A percentile compares a stretch with the other conserved stretches of the same genome.
These are phyloP conservation scores for Trichonephila inaurata DNA, from an alignment of 1,140 invertebrate genomes.

Conservation along the genomic window DNA sequence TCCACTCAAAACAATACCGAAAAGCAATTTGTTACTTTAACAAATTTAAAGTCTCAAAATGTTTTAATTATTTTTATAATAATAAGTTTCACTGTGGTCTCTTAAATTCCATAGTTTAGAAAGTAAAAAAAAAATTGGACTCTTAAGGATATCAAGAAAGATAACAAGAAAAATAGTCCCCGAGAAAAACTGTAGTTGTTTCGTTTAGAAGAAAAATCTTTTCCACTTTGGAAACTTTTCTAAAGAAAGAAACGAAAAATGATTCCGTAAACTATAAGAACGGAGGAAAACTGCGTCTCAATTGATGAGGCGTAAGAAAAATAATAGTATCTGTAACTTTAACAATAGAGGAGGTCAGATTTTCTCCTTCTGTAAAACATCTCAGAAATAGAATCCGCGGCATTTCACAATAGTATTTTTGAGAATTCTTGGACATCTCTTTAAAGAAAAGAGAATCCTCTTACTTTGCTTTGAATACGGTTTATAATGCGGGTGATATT, in stretches of 20 bases:
- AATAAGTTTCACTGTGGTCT: neutral
- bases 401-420: no score
- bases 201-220: neutral
- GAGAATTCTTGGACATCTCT: no score
- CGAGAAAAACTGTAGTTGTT: neutral
- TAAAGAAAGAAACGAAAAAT: neutral
- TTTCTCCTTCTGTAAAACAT: neutral
- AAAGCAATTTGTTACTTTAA: no score
- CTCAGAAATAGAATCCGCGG: no score
- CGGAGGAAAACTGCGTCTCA: neutral
- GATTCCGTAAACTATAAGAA: neutral
- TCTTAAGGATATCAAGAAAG: neutral
- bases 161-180: neutral
- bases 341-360: neutral
- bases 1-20: no score
- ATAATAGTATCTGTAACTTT: neutral
- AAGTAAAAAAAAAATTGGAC: neutral
- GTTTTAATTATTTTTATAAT: no score
- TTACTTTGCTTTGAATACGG: no score
- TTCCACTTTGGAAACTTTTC: neutral
- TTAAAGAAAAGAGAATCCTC: no score
- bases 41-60: no score
- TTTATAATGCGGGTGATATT: no score
- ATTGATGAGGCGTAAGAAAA: conserved; percentile 17
- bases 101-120: neutral